These are phyloP conservation scores for Synergus laeviventris DNA, from an alignment of 2,888 invertebrate genomes.

Conservation along the genomic window DNA sequence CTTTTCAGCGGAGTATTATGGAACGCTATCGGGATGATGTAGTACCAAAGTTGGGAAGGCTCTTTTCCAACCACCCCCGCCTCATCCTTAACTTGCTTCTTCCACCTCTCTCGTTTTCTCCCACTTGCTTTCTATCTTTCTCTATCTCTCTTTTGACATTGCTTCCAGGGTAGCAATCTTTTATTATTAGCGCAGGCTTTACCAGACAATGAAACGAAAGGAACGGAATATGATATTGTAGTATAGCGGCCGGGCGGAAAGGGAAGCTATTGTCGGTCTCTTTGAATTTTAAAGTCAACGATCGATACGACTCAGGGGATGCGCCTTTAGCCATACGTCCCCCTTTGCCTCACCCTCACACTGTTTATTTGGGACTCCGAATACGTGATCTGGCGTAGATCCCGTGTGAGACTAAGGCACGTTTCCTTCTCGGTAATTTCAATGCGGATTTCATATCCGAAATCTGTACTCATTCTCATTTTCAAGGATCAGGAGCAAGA, in stretches of 20 bases:
- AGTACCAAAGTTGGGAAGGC: slow-evolving; percentile 71
- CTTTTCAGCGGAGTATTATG: slow-evolving; percentile 71
- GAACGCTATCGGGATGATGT: slow-evolving; percentile 72
- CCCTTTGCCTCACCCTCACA: slow-evolving; percentile 49
- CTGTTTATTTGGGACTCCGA: slow-evolving; percentile 49
- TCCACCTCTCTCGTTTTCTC: slow-evolving; percentile 46
- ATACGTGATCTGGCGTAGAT: slow-evolving; percentile 44
- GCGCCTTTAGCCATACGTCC: slow-evolving; percentile 74
- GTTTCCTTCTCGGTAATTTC: slow-evolving; percentile 29
- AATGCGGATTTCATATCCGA: neutral
- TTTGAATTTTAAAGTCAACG: slow-evolving; percentile 77
- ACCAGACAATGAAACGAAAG: slow-evolving; percentile 76
- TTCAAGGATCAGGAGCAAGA: neutral
- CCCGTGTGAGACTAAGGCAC: slow-evolving; percentile 19
- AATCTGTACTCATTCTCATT: neutral
- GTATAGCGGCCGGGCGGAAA: slow-evolving; percentile 67
- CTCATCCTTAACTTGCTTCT: slow-evolving; percentile 44
- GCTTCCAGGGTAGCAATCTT: slow-evolving; percentile 76
- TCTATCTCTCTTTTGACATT: slow-evolving; percentile 60
- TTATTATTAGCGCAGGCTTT: slow-evolving; percentile 77
- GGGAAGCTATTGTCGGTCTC: slow-evolving; percentile 76
- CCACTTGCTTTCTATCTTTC: slow-evolving; percentile 48
- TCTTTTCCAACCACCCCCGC: slow-evolving; percentile 55
- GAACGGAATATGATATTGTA: slow-evolving; percentile 76
- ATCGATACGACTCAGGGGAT: slow-evolving; percentile 75